phyloP scores from a whole-genome alignment of 2,888 invertebrate species.

The Microctonus aethiopoides region DNA sequence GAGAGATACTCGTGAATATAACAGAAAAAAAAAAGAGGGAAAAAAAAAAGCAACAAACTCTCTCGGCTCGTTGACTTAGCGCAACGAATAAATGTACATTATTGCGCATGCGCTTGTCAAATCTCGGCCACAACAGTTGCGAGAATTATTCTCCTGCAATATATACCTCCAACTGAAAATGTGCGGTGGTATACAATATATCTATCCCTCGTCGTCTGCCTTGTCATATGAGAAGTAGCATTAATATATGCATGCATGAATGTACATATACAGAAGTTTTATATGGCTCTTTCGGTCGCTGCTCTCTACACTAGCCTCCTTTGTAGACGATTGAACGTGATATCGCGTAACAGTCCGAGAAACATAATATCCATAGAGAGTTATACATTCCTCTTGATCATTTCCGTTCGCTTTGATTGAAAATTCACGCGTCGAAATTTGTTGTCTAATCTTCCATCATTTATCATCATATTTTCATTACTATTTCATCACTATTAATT shows the following conservation, averaged over 20 bases:
- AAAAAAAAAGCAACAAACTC: neutral
- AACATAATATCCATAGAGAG: constrained; percentile 20
- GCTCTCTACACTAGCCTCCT: constrained; percentile 4
- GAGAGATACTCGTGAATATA: neutral
- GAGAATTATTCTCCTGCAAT: neutral
- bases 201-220: constrained; percentile 4
- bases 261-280: neutral
- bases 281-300: constrained; percentile 1
- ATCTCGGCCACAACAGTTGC: constrained; percentile 4
- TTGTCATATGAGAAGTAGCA: constrained; percentile 19
- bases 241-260: no score
- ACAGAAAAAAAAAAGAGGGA: neutral
- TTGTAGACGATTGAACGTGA: constrained; percentile 23
- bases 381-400: constrained; percentile 21
- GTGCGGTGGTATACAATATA: neutral
- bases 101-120: neutral
- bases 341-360: constrained; percentile 31
- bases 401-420: constrained; percentile 9
- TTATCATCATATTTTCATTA: neutral
- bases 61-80: constrained; percentile 9
- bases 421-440: constrained; percentile 8
- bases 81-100: neutral
- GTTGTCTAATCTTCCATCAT: neutral
- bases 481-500: neutral
- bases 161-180: constrained; percentile 6